Base-by-base conservation (phyloP, 2,888 invertebrate species). In the Fragum fragum region DNA sequence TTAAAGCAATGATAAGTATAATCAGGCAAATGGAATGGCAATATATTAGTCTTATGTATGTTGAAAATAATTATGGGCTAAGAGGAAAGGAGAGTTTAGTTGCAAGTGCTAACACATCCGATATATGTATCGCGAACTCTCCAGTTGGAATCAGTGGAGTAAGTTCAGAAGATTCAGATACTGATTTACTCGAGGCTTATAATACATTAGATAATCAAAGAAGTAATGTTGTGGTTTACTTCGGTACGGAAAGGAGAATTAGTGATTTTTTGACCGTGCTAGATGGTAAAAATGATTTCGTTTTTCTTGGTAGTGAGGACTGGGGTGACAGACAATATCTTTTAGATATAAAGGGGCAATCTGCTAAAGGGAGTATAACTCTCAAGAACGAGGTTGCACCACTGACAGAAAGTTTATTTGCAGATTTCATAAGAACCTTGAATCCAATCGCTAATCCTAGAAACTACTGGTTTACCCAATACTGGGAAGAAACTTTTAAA, bases 41-140 rank as follows among this genome's bases (percentile, higher is more conserved):
- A 61, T 92, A 91, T 52, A 89, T 92, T 16, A 91, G 92, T 23
- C 63, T 92, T 3, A 63, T 93, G 26, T 92, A 90, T 73, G 91
- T 91, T 1, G 78, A 89, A 42, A 92, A 92, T 70, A 92, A 92
- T 70, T 93, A 93, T 68, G 93, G 93, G 7, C 89, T 87, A 3
- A 91, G 91, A 61, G 92, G 90, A 1, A 90, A 87, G 72, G 76
- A 87, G 42, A 79, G 87, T n/a, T 90, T 93, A 63, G 61, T 89
- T 32, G 59, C 74, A 14, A 57, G 84, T 7, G 91, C 92, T 0
- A 78, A 79, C 18, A 76, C 77, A 14, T 86, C 77, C 16, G 85
- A 87, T 5, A 90, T 93, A 18, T 93, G 93, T 83, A 85, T 92
- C 16, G 90, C 90, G 3, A 70, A 75, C 5, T 21, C 57, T 1